Evolutionary conservation across 2,113 vertebrate species (phyloP), one percentile per base, ranked within the genome.

Genomic region (Petaurus breviceps): DNA sequence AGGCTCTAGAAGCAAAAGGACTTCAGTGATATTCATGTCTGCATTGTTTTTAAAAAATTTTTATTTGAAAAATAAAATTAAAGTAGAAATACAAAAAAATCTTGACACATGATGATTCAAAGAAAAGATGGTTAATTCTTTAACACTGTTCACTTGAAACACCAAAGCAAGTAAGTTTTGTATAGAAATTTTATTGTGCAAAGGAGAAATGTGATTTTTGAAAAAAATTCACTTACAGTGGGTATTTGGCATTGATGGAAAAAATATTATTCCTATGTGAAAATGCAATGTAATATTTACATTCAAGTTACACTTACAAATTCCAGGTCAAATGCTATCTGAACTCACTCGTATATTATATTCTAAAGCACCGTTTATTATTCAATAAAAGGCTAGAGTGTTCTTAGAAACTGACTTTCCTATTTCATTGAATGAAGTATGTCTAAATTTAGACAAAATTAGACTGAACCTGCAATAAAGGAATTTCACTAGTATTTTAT

Each of bases 301-400:
- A 99, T 99, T 99, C 99, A 99, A 99, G 99, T 99, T 99, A 98
- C 98, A 97, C 26, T 97, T 98, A 97, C 98, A 98, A 97, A 97
- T 98, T 98, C 97, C 96, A 97, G 12, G 91, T 97, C 97, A 43
- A 96, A 96, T 57, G 94, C 90, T 95, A 24, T 97, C 97, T 96
- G 96, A 97, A 97, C 89, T 94, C 51, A 51, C 51, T 51, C 9
- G 8, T 95, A 97, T 97, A 98, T 98, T 97, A 95, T 94, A 96
- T 95, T 97, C 50, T 96, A 97, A 96, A 95, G 52, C 77, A 94
- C 28, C n/a, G 2, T 91, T 94, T 92, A 91, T 54, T 93, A 90
- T 91, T 92, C 31, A 92, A 95, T 91, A 97, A 55, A 51, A 3
- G 37, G 77, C 28, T 52, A 96, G 49, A 51, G 16, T 52, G 96